Evolutionary conservation across 37 sponge, comb jelly and placozoan species (phyloP).

Genomic region (Crambe crambe): DNA sequence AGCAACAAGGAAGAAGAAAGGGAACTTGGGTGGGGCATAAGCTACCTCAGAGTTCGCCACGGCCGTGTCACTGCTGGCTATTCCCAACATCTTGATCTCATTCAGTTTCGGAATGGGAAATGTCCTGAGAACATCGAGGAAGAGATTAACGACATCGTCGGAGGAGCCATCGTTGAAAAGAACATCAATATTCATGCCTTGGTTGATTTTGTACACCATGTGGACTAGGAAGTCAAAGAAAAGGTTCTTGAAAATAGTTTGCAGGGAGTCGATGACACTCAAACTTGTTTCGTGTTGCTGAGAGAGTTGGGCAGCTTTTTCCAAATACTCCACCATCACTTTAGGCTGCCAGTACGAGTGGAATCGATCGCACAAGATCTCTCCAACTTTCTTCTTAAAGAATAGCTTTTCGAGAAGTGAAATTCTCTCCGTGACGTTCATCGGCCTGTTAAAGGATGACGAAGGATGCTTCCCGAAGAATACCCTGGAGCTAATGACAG

Average conservation of each 20-base stretch:
- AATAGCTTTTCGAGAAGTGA: conserved; percentile 18
- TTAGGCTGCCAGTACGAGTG: conserved; percentile 75
- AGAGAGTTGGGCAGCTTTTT: conserved; percentile 59
- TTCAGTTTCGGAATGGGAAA: conserved; percentile 60
- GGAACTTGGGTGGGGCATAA: conserved; percentile 56
- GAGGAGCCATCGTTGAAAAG: conserved; percentile 35
- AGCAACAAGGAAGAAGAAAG: conserved; percentile 60
- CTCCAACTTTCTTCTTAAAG: conserved; percentile 64
- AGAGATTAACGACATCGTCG: conserved; percentile 31
- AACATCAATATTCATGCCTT: conserved; percentile 74
- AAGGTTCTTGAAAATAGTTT: conserved; percentile 60
- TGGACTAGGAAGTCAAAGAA: conserved; percentile 84
- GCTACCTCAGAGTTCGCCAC: not conserved
- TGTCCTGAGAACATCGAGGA: conserved; percentile 45
- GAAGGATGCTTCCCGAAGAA: conserved; percentile 28
- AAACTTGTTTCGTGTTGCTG: conserved; percentile 61
- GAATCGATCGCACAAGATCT: conserved; percentile 62
- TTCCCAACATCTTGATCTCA: conserved; percentile 61
- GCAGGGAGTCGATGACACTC: conserved; percentile 76
- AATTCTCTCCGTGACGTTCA: conserved; percentile 33
- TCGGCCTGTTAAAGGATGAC: conserved; percentile 40
- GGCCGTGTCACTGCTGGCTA: not conserved
- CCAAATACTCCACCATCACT: conserved; percentile 73
- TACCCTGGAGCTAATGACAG: conserved; percentile 49
- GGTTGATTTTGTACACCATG: conserved; percentile 78